Evolutionary conservation across 1,140 invertebrate species (phyloP).

Genomic region (Metopolophium dirhodum): DNA sequence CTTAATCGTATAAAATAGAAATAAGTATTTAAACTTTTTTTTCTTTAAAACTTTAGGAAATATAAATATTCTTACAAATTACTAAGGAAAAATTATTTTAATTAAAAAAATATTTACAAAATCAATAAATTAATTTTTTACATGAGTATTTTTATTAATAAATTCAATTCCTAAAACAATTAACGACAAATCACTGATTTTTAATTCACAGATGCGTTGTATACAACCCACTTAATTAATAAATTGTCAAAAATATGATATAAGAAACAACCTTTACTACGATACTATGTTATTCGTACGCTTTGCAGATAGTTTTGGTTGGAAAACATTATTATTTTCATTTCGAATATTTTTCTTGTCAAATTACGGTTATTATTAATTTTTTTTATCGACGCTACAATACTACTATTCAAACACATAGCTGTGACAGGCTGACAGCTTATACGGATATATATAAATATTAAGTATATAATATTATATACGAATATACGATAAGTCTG

Average conservation of each 20-base stretch:
- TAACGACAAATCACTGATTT: neutral
- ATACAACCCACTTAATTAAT: neutral
- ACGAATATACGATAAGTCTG: neutral
- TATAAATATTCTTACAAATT: neutral
- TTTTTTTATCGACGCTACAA: neutral
- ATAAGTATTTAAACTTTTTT: neutral
- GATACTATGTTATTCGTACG: too few species aligned
- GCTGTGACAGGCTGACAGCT: neutral
- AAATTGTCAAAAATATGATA: neutral
- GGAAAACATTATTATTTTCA: neutral
- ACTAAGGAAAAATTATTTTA: neutral
- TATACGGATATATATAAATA: neutral
- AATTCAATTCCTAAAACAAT: neutral
- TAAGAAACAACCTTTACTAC: neutral
- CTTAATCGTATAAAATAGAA: neutral
- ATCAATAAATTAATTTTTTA: neutral
- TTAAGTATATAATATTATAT: neutral
- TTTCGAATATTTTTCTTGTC: neutral
- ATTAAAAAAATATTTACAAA: neutral
- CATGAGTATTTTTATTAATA: neutral
- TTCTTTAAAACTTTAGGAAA: neutral
- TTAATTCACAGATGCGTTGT: neutral
- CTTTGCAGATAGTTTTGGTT: neutral
- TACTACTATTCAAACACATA: neutral
- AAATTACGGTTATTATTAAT: neutral